Evolutionary conservation across 2,888 invertebrate genomes (phyloP).

Genomic region (Thereva unica): DNA sequence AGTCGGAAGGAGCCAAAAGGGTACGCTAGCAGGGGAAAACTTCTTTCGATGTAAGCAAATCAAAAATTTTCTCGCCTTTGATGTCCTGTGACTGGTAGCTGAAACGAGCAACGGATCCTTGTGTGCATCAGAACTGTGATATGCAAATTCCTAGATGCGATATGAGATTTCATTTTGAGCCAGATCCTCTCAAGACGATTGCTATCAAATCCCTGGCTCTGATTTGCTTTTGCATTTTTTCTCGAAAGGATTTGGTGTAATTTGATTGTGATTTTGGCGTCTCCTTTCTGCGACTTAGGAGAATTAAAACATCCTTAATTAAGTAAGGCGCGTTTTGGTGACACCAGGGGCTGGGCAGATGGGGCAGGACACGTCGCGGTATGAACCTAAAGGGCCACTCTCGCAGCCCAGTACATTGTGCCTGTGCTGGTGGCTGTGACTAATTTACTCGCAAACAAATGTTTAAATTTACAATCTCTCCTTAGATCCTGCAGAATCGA

Average conservation of each 20-base stretch:
- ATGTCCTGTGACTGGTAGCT: constrained; percentile 24
- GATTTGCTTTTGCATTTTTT: constrained; percentile 13
- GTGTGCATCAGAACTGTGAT: constrained; percentile 24
- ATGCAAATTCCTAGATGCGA: constrained; percentile 35
- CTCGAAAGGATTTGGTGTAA: constrained; percentile 22
- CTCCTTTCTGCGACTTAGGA: too few relatives aligned
- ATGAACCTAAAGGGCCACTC: constrained; percentile 18
- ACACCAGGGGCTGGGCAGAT: too few relatives aligned
- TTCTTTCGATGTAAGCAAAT: constrained; percentile 30
- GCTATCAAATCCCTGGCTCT: constrained; percentile 14
- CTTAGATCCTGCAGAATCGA: constrained; percentile 1
- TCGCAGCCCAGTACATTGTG: constrained; percentile 11
- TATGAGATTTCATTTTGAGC: constrained; percentile 27
- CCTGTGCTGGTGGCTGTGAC: neutral
- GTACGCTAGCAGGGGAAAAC: constrained; percentile 24
- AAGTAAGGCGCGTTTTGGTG: too few relatives aligned
- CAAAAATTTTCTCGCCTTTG: constrained; percentile 18
- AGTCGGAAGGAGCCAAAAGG: neutral
- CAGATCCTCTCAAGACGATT: too few relatives aligned
- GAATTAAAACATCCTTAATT: too few relatives aligned
- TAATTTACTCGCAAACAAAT: constrained; percentile 30
- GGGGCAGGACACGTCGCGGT: neutral
- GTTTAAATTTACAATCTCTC: constrained; percentile 13
- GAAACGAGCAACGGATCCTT: constrained; percentile 4
- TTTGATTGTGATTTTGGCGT: neutral